phyloP scores from a whole-genome alignment of 2,888 invertebrate species.

The Cryptophagus acutangulus region DNA sequence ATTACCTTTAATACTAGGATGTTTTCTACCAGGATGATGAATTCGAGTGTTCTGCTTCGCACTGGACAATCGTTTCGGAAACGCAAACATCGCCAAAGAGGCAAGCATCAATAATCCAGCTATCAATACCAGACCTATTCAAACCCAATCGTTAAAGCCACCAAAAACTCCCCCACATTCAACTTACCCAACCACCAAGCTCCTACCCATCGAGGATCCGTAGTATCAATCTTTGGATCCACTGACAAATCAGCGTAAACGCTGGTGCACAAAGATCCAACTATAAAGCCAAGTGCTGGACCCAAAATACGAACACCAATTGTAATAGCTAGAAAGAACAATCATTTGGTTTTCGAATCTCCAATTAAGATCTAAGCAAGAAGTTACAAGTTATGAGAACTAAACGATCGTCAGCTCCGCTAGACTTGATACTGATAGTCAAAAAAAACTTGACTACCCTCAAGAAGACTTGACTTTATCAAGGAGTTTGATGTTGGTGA shows the following conservation, averaged over 20 bases:
- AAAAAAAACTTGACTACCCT: too few species aligned
- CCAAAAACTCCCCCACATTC: conserved; percentile 5
- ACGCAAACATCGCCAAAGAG: conserved; percentile 85
- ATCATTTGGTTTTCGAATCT: too few species aligned
- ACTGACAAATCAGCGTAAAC: conserved; percentile 76
- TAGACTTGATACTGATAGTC: too few species aligned
- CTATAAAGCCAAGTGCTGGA: conserved; percentile 83
- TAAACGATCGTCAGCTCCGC: too few species aligned
- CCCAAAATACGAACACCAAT: conserved; percentile 88
- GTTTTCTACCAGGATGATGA: conserved; percentile 45
- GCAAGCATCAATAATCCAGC: conserved; percentile 77
- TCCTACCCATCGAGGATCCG: conserved; percentile 88
- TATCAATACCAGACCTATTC: conserved; percentile 73
- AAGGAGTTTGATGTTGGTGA: too few species aligned
- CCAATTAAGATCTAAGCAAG: too few species aligned
- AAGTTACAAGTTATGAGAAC: too few species aligned
- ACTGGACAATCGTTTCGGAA: conserved; percentile 70
- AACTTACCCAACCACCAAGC: conserved; percentile 93
- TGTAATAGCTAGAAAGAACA: conserved; percentile 67
- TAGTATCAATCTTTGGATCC: conserved; percentile 69
- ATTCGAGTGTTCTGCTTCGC: conserved; percentile 44
- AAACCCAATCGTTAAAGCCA: conserved; percentile 27
- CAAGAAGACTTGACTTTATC: too few species aligned
- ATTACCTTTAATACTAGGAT: conserved; percentile 50
- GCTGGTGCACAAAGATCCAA: conserved; percentile 83